Evolutionary conservation across 1,140 invertebrate genomes (phyloP), one percentile per base, ranked within the genome.

Genomic region (Cydia amplana): DNA sequence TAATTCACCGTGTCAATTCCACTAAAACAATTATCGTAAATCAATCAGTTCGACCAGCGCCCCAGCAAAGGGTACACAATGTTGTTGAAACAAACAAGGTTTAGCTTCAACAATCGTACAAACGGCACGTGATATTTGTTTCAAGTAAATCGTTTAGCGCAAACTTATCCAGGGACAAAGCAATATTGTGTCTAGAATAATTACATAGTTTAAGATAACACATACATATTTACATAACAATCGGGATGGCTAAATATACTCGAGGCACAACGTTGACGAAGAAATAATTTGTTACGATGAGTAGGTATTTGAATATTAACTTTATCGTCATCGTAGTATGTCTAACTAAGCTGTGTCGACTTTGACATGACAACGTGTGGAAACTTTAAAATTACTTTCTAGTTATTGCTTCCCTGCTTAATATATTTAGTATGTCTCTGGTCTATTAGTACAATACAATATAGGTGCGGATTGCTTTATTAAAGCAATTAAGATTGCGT

Each of bases 61-160:
- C 18, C 18, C 18, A 10, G 9, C 23, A 60, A 23, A 10, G n/a
- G 9, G 20, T n/a, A 60, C 18, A 60, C 55, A 60, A 23, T 23
- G 20, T 60, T 23, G 55, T 9, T 60, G 55, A 60, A 60, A 12
- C 20, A 60, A 60, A 60, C 55, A 60, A 55, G 46, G 28, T 23
- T 23, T 60, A 23, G 20, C 55, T 23, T 9, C 55, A 60, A 23
- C 55, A 6, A 16, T 49, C 55, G 55, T 12, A 3, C 4, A 60
- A 60, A 60, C 20, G 10, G 18, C 55, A 60, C 55, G 55, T 70
- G 65, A 70, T 70, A 70, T 70, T 70, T 70, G 65, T 36, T 9
- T 1, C 65, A 36, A 36, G 65, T 36, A 70, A 70, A 70, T 70
- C 32, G 32, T 20, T 18, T 70, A 40, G 2, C 16, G 23, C 65